These are phyloP conservation scores for Choloepus hoffmanni DNA, from an alignment of 2,113 vertebrate species.

Conservation along the genomic window DNA sequence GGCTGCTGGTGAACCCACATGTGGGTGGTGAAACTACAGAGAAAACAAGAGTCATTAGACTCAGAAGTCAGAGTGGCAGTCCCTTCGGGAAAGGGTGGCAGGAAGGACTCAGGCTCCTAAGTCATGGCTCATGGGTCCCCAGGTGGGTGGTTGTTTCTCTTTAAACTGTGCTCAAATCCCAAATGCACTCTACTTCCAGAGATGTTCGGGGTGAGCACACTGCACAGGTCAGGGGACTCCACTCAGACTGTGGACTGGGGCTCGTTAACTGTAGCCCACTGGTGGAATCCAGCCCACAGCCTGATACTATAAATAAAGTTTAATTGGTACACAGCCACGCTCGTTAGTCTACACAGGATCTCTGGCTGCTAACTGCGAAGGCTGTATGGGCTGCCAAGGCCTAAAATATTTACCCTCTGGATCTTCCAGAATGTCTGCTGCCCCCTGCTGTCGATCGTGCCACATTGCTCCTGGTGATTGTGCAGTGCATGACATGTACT, in stretches of 20 bases:
- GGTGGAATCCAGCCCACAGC: neutral
- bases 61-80: neutral
- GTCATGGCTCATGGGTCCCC: neutral
- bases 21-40: neutral
- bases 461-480: too few relatives aligned
- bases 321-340: neutral
- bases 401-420: neutral
- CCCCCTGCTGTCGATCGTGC: too few relatives aligned
- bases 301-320: neutral
- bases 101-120: neutral
- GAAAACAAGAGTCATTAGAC: neutral
- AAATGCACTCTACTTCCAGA: neutral
- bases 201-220: neutral
- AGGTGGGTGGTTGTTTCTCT: neutral
- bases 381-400: accelerated
- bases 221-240: neutral
- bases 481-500: neutral
- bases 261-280: neutral
- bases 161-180: accelerated
- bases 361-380: neutral
- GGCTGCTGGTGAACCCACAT: neutral
- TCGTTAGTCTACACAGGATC: accelerated
- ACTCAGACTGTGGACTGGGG: neutral
- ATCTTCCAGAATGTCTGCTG: neutral
- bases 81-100: neutral